Base-by-base conservation (phyloP, 2,797 vertebrate genomes). In the Eremophila alpestris region DNA sequence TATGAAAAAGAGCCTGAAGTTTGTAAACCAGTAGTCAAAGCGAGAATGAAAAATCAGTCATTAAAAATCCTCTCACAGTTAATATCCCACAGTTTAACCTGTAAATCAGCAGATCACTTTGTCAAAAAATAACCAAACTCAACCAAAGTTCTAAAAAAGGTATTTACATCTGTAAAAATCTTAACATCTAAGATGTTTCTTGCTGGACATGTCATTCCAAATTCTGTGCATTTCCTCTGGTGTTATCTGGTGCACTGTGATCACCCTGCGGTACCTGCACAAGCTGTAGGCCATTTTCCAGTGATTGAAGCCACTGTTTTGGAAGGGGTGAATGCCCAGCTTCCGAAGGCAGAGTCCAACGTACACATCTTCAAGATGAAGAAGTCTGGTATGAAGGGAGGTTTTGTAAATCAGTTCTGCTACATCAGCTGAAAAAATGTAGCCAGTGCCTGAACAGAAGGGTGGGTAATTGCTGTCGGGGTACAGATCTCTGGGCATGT, bases 131-230 rank as follows among this genome's bases (percentile, higher is more conserved):
- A 95, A 95, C 40, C 93, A 87, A 64, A 67, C 41, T 86, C 89
- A 97, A 95, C 63, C 58, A 75, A 94, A 94, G 71, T 23, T 77
- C 22, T 5, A 71, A 97, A 95, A 93, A 95, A 96, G 21, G 41
- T 97, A 98, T 98, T 97, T 98, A 98, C 97, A 98, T 29, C 15
- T 78, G 78, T 97, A 97, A 97, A 98, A 98, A 96, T 95, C 56
- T 97, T 99, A 99, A 98, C 99, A 99, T 97, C 98, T 98, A 88
- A 99, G 98, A 98, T 99, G 99, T 95, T 99, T 99, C 98, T 99
- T 99, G 98, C 99, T 99, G 96, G 99, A 98, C 99, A 99, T 99
- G 97, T 99, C 99, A 48, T 99, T 99, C 99, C 99, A 99, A 97
- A 99, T 99, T 69, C 99, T 98, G 96, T 99, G 99, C 99, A 99